Evolutionary conservation across 2,888 invertebrate species (phyloP).

Genomic region (Metellina segmentata): DNA sequence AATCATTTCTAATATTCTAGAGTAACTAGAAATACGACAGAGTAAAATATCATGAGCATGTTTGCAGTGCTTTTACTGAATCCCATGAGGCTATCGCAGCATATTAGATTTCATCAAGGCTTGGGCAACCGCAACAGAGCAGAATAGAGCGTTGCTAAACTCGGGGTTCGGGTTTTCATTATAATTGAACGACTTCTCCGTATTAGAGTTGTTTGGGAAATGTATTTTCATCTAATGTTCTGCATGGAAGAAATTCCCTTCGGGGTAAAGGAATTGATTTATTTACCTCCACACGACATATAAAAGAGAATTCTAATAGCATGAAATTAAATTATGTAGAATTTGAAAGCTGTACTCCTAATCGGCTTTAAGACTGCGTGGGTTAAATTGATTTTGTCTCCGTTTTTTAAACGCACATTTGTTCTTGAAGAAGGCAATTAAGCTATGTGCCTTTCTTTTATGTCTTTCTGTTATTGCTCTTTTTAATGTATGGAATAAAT

Average conservation of each 20-base stretch:
- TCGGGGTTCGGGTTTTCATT: neutral
- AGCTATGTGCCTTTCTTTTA: no score
- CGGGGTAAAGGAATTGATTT: neutral
- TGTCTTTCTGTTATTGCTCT: no score
- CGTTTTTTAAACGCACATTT: neutral
- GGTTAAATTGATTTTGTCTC: neutral
- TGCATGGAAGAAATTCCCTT: neutral
- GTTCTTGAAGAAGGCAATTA: neutral
- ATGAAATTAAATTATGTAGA: neutral
- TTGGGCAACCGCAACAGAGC: neutral
- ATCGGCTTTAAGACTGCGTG: neutral
- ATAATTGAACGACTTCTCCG: neutral
- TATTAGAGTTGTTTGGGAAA: neutral
- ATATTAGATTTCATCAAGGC: neutral
- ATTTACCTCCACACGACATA: neutral
- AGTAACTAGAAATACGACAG: neutral
- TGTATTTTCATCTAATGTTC: neutral
- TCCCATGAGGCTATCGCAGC: neutral
- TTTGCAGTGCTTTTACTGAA: neutral
- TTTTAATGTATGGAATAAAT: no score
- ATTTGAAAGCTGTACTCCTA: neutral
- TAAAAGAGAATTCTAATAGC: neutral
- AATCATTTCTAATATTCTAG: neutral
- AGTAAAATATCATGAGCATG: neutral
- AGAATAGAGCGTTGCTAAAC: neutral